Evolutionary conservation across 2,113 vertebrate species (phyloP).

Genomic region (Seriola dumerili): DNA sequence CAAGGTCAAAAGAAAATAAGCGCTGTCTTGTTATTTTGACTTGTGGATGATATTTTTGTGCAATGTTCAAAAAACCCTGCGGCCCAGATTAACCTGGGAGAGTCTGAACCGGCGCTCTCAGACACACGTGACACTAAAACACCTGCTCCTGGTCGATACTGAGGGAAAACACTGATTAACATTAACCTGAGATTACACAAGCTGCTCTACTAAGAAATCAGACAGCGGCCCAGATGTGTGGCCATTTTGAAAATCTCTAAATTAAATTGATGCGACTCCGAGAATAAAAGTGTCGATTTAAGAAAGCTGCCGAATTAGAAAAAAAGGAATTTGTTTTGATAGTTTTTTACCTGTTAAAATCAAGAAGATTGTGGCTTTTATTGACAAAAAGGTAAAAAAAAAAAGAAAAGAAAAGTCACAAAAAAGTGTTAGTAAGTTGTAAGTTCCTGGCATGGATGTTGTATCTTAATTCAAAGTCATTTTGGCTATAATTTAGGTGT

Average conservation of each 20-base stretch:
- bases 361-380: neutral
- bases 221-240: neutral
- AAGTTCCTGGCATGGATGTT: neutral
- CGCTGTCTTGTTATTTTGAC: neutral
- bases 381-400: slow-evolving; percentile 12
- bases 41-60: slow-evolving; percentile 13
- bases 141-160: neutral
- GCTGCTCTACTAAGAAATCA: neutral
- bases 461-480: neutral
- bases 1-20: neutral
- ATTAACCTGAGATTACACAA: slow-evolving; percentile 7
- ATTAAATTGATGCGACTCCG: neutral
- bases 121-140: slow-evolving; percentile 23
- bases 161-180: neutral
- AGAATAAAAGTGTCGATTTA: slow-evolving; percentile 7
- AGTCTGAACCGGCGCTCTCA: slow-evolving; percentile 20
- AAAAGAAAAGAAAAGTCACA: neutral
- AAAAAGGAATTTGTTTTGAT: neutral
- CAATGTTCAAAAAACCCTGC: slow-evolving; percentile 19
- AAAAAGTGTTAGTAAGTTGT: no score
- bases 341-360: slow-evolving; percentile 2
- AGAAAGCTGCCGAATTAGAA: slow-evolving; percentile 8
- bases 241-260: neutral
- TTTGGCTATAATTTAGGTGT: neutral
- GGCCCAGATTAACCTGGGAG: neutral